Conservation (phyloP, 2,888 invertebrate genomes). For the Acanthosepion esculentum region DNA sequence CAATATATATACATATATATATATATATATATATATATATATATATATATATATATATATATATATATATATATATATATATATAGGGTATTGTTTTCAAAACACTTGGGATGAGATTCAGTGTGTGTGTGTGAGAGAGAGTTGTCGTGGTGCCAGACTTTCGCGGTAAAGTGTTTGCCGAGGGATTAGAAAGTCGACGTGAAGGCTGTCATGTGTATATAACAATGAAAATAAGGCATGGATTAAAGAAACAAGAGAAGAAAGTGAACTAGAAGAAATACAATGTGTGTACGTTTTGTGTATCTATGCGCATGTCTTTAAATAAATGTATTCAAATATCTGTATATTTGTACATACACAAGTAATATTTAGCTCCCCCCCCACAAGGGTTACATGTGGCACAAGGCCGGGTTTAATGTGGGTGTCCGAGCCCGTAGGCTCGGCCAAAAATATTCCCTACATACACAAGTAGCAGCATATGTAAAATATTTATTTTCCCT, state of each 20-base stretch:
- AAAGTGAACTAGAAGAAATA: background rate
- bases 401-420: no score
- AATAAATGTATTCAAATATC: background rate
- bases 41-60: background rate
- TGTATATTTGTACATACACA: background rate
- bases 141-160: background rate
- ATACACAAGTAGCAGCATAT: background rate
- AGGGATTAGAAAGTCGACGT: background rate
- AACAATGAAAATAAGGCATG: background rate
- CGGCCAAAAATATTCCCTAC: no score
- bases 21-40: background rate
- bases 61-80: no score
- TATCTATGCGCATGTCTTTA: background rate
- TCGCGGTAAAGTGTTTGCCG: background rate
- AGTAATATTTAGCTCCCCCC: no score
- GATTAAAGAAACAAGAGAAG: background rate
- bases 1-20: background rate
- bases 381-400: no score
- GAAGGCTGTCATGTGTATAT: conserved; percentile 7
- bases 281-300: background rate
- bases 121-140: background rate
- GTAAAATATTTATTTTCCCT: background rate
- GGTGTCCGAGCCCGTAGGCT: no score
- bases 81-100: background rate
- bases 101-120: background rate